These are phyloP conservation scores for Microdon myrmicae DNA, from an alignment of 2,888 invertebrate species.

Conservation along the genomic window DNA sequence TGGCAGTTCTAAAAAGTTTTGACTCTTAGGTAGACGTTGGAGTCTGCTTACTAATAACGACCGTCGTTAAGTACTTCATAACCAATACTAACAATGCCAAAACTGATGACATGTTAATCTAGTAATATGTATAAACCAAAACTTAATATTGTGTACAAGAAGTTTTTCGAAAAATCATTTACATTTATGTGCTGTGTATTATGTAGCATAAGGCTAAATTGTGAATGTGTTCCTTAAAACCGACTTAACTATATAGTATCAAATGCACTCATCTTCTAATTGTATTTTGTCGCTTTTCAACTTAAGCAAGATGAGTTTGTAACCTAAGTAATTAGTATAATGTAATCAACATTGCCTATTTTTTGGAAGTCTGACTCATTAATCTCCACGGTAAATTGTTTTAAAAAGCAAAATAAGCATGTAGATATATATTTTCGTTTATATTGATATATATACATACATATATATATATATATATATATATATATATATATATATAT, in stretches of 20 bases:
- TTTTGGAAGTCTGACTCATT: conserved; percentile 46
- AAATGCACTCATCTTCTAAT: no score
- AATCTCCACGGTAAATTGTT: no score
- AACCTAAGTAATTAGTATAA: conserved; percentile 4
- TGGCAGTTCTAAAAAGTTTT: no score
- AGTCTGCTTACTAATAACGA: conserved; percentile 2
- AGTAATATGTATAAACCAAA: conserved; percentile 6
- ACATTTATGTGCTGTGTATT: conserved; percentile 5
- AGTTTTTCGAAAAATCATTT: no score
- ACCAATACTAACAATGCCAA: conserved; percentile 41
- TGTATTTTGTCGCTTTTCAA: conserved; percentile 2
- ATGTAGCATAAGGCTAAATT: conserved; percentile 19
- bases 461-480: no score
- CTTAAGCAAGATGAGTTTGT: conserved; percentile 26
- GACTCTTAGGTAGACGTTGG: no score
- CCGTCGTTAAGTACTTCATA: no score
- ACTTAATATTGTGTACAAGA: no score
- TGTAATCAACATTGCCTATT: conserved; percentile 24
- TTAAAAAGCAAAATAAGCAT: conserved; percentile 9
- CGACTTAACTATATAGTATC: no score
- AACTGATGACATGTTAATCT: conserved; percentile 28
- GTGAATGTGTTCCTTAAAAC: conserved; percentile 46
- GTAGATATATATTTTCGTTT: no score
- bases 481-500: no score
- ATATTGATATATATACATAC: no score